Evolutionary conservation across 2,113 vertebrate genomes (phyloP).

Genomic region (Oreochromis tanganicae): DNA sequence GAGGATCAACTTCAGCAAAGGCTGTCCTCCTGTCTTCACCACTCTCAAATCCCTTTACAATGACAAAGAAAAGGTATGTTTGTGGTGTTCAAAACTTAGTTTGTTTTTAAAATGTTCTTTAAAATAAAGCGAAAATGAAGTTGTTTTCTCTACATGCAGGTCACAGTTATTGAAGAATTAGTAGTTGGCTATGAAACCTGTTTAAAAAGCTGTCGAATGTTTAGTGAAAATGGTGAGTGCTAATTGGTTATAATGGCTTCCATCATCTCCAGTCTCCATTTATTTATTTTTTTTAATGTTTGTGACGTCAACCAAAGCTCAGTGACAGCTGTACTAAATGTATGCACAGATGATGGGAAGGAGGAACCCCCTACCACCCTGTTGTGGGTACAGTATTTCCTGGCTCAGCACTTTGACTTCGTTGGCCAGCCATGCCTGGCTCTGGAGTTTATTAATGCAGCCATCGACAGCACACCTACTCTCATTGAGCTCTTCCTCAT

Average conservation of each 20-base stretch:
- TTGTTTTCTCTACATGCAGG: conserved; percentile 70
- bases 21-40: conserved; percentile 95
- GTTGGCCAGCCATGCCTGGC: conserved; percentile 84
- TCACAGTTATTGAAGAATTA: conserved; percentile 89
- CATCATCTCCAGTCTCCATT: not conserved
- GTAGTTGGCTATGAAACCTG: conserved; percentile 91
- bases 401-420: conserved; percentile 95
- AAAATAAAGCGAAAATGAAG: not conserved
- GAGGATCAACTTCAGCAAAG: conserved; percentile 98
- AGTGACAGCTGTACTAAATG: not conserved
- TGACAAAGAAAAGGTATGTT: conserved; percentile 88
- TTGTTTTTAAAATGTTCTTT: not conserved
- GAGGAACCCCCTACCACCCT: conserved; percentile 94
- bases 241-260: not conserved
- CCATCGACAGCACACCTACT: conserved; percentile 96
- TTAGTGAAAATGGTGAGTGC: conserved; percentile 89
- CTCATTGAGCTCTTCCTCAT: conserved; percentile 97
- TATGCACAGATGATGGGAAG: conserved; percentile 86
- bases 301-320: not conserved
- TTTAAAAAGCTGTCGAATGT: conserved; percentile 88
- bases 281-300: not conserved
- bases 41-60: conserved; percentile 91
- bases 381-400: conserved; percentile 98
- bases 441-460: conserved; percentile 92
- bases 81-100: rapidly evolving